A percentile compares a stretch with the other conserved stretches of the same genome.
phyloP scores from a whole-genome alignment of 1,140 invertebrate genomes.

The Hetaerina americana region DNA sequence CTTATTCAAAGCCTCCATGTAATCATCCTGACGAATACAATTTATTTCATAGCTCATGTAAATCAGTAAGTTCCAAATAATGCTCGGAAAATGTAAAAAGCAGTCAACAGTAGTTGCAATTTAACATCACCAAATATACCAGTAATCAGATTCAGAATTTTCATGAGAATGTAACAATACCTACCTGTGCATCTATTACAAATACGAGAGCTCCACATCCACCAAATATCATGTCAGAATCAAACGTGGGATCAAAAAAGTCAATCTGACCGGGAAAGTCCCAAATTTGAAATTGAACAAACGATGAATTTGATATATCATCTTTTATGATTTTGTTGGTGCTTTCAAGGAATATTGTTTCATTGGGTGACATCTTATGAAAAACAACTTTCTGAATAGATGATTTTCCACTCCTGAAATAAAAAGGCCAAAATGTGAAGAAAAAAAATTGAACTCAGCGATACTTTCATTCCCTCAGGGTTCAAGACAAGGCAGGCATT shows the following conservation, averaged over 20 bases:
- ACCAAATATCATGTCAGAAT: slow-evolving; percentile 89
- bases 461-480: too few species aligned
- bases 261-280: slow-evolving; percentile 99
- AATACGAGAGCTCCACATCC: slow-evolving; percentile 93
- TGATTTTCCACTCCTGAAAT: slow-evolving; percentile 92
- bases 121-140: background rate
- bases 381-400: slow-evolving; percentile 99
- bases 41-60: background rate
- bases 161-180: too few species aligned
- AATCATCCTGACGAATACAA: slow-evolving; percentile 75
- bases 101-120: background rate
- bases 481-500: too few species aligned
- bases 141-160: background rate
- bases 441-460: background rate
- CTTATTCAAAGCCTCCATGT: slow-evolving; percentile 87
- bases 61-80: background rate
- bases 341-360: slow-evolving; percentile 97
- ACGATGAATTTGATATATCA: slow-evolving; percentile 92
- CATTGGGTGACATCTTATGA: slow-evolving; percentile 99
- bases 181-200: slow-evolving; percentile 95
- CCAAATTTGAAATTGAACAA: slow-evolving; percentile 99
- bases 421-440: slow-evolving; percentile 9
- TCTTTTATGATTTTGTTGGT: slow-evolving; percentile 98
- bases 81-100: too few species aligned
- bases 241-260: slow-evolving; percentile 92